phyloP scores from a whole-genome alignment of 2,888 invertebrate genomes.

The Yponomeuta malinellus region DNA sequence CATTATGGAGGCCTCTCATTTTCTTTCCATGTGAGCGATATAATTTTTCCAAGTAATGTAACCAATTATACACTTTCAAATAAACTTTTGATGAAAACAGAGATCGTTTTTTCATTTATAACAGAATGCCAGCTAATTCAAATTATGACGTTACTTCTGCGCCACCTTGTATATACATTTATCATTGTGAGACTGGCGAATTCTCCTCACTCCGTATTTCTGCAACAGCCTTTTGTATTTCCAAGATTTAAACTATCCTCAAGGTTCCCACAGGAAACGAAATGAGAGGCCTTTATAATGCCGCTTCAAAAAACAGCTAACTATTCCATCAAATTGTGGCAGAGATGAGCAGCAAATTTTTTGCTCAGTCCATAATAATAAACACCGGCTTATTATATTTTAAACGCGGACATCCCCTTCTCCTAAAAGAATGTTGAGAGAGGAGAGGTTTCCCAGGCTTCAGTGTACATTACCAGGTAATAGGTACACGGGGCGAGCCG shows the following conservation, averaged over 20 bases:
- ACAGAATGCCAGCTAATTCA: too few relatives aligned
- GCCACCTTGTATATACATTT: too few relatives aligned
- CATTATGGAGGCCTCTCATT: too few relatives aligned
- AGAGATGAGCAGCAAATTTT: not conserved
- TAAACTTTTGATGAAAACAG: too few relatives aligned
- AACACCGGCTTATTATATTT: slow-evolving; percentile 16
- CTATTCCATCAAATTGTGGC: not conserved
- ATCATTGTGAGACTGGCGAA: too few relatives aligned
- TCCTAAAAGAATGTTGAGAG: slow-evolving; percentile 28
- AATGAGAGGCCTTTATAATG: not conserved
- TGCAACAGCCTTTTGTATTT: not conserved
- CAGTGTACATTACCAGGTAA: slow-evolving; percentile 47
- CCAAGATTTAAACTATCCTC: not conserved
- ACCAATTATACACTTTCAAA: too few relatives aligned
- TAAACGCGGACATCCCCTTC: slow-evolving; percentile 16
- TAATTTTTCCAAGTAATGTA: too few relatives aligned
- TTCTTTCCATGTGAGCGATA: too few relatives aligned
- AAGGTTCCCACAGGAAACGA: too few relatives aligned
- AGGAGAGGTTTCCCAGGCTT: slow-evolving; percentile 44
- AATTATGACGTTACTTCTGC: too few relatives aligned
- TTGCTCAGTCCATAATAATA: slow-evolving; percentile 11
- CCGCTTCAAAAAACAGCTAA: not conserved
- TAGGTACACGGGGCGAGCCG: slow-evolving; percentile 44
- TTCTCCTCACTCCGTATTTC: too few relatives aligned
- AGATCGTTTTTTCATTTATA: too few relatives aligned